Base-by-base conservation (phyloP, 2,888 invertebrate genomes). In the Periphyllus acericola region DNA sequence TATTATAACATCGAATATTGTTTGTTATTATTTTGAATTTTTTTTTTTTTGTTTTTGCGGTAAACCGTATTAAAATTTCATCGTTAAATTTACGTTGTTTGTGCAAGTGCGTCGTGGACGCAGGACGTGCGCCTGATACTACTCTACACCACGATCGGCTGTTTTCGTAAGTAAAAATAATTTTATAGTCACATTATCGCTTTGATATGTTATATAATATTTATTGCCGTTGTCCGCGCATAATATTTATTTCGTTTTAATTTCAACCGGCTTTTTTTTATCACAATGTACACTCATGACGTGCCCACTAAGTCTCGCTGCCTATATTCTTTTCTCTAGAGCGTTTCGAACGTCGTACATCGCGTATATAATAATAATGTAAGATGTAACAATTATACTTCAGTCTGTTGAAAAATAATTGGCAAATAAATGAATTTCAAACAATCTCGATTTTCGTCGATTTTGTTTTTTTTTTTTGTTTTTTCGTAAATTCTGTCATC, bases 71-170 rank as follows among this genome's bases (percentile, higher is more conserved):
- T 34, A 78, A 85, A 85, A 85, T 76, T 75, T 75, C n/a, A 75
- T 25, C 21, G 83, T 83, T 40, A 60, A 83, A 75, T 75, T 83
- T 21, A 80, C 74, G 74, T 81, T 87, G 66, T 87, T 87, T 87
- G 87, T 87, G 87, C 87, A 87, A 87, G 80, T 87, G 46, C 46
- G 81, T 81, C 87, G 87, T 66, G 87, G 81, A 87, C 81, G 72
- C 74, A 85, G 84, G 76, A 85, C 81, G 87, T 80, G 55, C 46
- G n/a, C 66, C 74, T 66, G 81, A 74, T 72, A 55, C 52, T 66
- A 32, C 74, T n/a, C n/a, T n/a, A 74, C 74, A 76, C 40, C 66
- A 19, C 84, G 84, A 78, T 78, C 84, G 68, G 68, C 78, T 85
- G 76, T 78, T 68, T 52, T 78, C 34, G 84, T 85, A 85, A 85